phyloP scores from a whole-genome alignment of 23 tunicate genomes.

The Aplidium turbinatum region DNA sequence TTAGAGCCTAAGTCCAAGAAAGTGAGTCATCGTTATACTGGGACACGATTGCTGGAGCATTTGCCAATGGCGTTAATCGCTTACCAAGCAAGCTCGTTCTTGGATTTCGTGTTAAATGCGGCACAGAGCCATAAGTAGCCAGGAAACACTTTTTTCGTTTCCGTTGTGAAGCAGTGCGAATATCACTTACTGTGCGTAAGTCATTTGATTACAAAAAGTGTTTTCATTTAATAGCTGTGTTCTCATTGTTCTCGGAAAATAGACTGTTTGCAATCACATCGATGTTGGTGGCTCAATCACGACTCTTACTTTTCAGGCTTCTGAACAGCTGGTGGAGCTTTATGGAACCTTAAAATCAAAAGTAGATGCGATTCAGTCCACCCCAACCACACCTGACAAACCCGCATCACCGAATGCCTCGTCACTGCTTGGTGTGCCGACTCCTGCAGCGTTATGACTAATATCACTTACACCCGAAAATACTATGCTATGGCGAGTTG shows the following conservation, averaged over 20 bases:
- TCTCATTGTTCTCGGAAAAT: too few relatives aligned
- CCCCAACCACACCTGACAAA: conserved; percentile 34
- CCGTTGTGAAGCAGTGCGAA: too few relatives aligned
- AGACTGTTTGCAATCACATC: too few relatives aligned
- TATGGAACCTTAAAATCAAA: conserved; percentile 38
- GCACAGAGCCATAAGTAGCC: too few relatives aligned
- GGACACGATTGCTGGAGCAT: background rate
- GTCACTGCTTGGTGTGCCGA: conserved; percentile 65
- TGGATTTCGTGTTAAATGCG: too few relatives aligned
- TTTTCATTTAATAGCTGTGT: too few relatives aligned
- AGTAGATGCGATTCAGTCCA: conserved; percentile 32
- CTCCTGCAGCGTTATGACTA: conserved; percentile 73
- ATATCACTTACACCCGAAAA: too few relatives aligned
- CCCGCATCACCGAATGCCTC: conserved; percentile 34
- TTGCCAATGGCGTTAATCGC: background rate
- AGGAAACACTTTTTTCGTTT: too few relatives aligned
- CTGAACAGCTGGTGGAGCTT: conserved; percentile 48
- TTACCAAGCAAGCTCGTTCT: too few relatives aligned
- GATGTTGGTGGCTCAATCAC: background rate
- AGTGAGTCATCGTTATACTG: conserved; percentile 26
- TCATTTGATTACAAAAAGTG: too few relatives aligned
- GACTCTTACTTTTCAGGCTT: conserved; percentile 27
- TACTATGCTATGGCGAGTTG: too few relatives aligned
- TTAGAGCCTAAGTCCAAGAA: conserved; percentile 76
- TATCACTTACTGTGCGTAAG: too few relatives aligned